Base-by-base conservation (phyloP, 2,888 invertebrate species). In the Anoncus sp. region DNA sequence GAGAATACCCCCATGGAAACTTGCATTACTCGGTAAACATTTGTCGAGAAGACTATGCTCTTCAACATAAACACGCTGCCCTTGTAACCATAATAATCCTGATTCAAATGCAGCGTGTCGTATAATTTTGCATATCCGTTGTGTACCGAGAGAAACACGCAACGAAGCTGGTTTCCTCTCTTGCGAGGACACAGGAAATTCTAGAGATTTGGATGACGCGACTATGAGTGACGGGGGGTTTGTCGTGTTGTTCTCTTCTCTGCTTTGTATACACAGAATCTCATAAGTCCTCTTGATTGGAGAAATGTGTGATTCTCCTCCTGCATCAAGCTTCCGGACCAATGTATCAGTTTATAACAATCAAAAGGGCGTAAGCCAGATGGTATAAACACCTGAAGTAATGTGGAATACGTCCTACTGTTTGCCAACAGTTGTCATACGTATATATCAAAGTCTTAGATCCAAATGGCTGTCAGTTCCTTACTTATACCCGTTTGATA, bases 221-320 rank as follows among this genome's bases (percentile, higher is more conserved):
- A 40, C 16, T 27, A n/a, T n/a, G n/a, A n/a, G n/a, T n/a, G n/a
- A n/a, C n/a, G n/a, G n/a, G n/a, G 14, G 7, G 4, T 16, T 47
- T 5, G 7, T 24, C 22, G 10, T 22, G 31, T 62, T 31, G 7
- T 47, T 31, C 31, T 51, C 40, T 38, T 51, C 22, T 7, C 51
- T 10, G 35, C 0, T 38, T 2, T 7, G n/a, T 38, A 16, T 35
- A 18, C 66, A 45, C 18, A 38, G 5, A 35, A 35, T 47, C 14
- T 45, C 60, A 35, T 51, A 53, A 53, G 76, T 66, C 62, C 62
- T 45, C 60, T 62, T 55, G 66, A 72, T 72, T 67, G 60, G 55
- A 45, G 60, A 62, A 67, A 60, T 59, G 47, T 10, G 6, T 0
- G 20, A 47, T 20, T 40, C 20, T 60, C 20, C n/a, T 43, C 31